Evolutionary conservation across 2,113 vertebrate genomes (phyloP).

Genomic region (Anolis carolinensis): DNA sequence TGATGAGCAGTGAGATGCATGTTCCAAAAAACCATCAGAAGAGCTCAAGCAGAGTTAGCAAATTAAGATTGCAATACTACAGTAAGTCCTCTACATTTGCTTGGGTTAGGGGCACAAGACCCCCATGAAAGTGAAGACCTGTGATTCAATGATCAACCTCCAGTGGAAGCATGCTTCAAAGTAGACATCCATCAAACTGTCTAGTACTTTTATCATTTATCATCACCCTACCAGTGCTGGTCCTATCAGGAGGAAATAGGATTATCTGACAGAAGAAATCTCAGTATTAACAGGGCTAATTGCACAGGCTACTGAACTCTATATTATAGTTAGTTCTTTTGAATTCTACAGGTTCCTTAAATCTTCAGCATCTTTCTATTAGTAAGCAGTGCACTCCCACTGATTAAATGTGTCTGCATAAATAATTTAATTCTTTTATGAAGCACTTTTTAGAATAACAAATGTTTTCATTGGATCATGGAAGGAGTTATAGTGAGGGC

Average conservation of each 20-base stretch:
- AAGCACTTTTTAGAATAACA: background rate
- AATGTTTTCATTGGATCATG: conserved; percentile 40
- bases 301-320: background rate
- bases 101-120: too few relatives aligned
- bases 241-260: background rate
- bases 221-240: background rate
- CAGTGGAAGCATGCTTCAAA: too few relatives aligned
- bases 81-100: too few relatives aligned
- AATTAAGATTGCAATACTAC: background rate
- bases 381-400: background rate
- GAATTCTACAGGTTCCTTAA: background rate
- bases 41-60: background rate
- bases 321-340: background rate
- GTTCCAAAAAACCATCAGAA: background rate
- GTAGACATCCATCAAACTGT: background rate
- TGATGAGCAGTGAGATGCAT: background rate
- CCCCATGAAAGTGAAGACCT: too few relatives aligned
- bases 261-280: background rate
- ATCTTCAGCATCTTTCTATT: background rate
- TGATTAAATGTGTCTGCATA: conserved; percentile 10
- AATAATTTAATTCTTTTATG: conserved; percentile 22
- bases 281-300: background rate
- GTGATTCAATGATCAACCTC: too few relatives aligned
- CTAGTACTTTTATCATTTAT: background rate
- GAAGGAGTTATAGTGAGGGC: conserved; percentile 1